Conservation (phyloP, 2,113 vertebrate genomes). For the Percopsis transmontana region DNA sequence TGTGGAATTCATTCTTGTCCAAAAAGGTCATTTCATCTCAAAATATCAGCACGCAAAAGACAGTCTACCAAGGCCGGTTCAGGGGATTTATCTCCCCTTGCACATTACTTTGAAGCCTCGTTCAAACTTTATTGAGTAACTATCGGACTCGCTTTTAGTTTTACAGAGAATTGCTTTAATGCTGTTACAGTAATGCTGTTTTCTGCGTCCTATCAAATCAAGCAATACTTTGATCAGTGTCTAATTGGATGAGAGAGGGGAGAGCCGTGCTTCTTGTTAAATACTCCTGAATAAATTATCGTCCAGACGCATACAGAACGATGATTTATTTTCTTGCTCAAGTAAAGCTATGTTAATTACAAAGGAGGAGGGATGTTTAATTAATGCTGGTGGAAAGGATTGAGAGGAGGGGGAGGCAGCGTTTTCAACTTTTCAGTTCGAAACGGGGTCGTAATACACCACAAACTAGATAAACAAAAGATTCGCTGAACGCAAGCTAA, state of each 20-base stretch:
- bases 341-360: slow-evolving; percentile 73
- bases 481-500: slow-evolving; percentile 39
- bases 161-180: slow-evolving; percentile 33
- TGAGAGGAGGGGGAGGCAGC: slow-evolving; percentile 57
- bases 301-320: slow-evolving; percentile 41
- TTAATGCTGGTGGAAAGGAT: slow-evolving; percentile 66
- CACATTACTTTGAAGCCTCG: slow-evolving; percentile 31
- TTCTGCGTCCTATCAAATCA: slow-evolving; percentile 59
- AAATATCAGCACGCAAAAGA: no score
- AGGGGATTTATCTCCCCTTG: slow-evolving; percentile 1
- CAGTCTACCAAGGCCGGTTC: neutral
- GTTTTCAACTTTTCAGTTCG: slow-evolving; percentile 70
- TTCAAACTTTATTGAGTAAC: slow-evolving; percentile 28
- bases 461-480: slow-evolving; percentile 39
- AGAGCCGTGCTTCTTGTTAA: slow-evolving; percentile 46
- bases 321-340: slow-evolving; percentile 71
- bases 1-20: no score
- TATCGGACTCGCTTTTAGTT: slow-evolving; percentile 41
- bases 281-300: slow-evolving; percentile 58
- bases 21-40: no score
- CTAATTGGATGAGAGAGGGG: slow-evolving; percentile 62
- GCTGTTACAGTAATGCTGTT: slow-evolving; percentile 37
- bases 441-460: slow-evolving; percentile 52
- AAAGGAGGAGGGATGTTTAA: slow-evolving; percentile 68
- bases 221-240: slow-evolving; percentile 70